Percentiles rank a stretch among this genome's conserved stretches.
These are phyloP conservation scores for Nomada lathburiana DNA, from an alignment of 2,888 invertebrate genomes.

Conservation along the genomic window DNA sequence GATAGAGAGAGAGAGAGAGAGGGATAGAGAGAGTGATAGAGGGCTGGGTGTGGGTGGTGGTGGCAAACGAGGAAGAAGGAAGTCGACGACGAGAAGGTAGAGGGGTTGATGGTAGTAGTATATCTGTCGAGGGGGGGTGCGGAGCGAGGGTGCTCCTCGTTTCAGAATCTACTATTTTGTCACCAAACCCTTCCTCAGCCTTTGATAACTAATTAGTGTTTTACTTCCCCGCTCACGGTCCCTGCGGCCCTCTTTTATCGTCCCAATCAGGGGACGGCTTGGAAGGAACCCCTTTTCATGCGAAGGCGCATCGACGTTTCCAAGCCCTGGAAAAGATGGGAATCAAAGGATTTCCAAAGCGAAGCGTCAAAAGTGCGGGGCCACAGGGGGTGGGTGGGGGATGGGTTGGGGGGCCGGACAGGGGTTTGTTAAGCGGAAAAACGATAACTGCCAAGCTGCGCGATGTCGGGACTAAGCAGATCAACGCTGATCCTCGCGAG, in stretches of 20 bases:
- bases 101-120: conserved; percentile 61
- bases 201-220: conserved; percentile 88
- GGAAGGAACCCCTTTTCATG: conserved; percentile 79
- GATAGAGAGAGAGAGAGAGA: conserved; percentile 16
- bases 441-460: conserved; percentile 44
- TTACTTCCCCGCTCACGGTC: conserved; percentile 83
- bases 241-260: conserved; percentile 81
- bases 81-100: conserved; percentile 47
- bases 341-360: conserved; percentile 83
- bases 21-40: conserved; percentile 13
- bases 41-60: neutral
- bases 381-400: neutral
- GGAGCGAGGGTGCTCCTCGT: conserved; percentile 67
- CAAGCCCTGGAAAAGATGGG: conserved; percentile 80
- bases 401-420: conserved; percentile 8
- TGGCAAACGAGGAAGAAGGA: conserved; percentile 56
- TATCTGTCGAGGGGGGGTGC: conserved; percentile 54
- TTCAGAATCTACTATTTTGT: conserved; percentile 82
- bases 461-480: conserved; percentile 44
- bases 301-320: conserved; percentile 78
- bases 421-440: conserved; percentile 67
- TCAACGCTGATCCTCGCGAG: conserved; percentile 48
- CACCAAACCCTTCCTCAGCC: conserved; percentile 85
- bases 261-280: conserved; percentile 81
- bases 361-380: conserved; percentile 81